Evolutionary conservation across 2,797 vertebrate genomes (phyloP).

Genomic region (Zalophus californianus): DNA sequence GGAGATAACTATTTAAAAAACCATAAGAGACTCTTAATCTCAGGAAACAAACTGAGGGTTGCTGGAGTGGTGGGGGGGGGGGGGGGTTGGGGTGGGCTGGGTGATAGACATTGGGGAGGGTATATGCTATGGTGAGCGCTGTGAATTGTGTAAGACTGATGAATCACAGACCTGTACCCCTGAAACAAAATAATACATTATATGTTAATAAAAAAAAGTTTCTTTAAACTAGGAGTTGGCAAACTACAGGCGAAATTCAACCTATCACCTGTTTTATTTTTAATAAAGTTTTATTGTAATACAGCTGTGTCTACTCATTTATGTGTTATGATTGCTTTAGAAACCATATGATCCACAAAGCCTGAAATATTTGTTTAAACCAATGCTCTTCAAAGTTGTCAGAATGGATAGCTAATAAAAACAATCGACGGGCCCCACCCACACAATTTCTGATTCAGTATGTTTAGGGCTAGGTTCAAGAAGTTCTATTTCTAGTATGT

Average conservation of each 20-base stretch:
- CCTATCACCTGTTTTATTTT: background rate
- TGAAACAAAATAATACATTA: no score
- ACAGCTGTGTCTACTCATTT: background rate
- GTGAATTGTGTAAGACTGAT: no score
- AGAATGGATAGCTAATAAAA: background rate
- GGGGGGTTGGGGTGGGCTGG: no score
- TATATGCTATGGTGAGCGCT: no score
- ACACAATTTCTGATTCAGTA: background rate
- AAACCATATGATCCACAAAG: background rate
- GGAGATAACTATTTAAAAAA: background rate
- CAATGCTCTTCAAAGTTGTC: background rate
- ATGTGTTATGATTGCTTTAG: background rate
- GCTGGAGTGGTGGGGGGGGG: no score
- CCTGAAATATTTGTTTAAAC: background rate
- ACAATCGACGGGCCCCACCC: no score
- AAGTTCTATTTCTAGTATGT: background rate
- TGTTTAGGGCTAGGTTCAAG: background rate
- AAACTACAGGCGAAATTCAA: background rate
- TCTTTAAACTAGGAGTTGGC: background rate
- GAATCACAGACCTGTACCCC: no score
- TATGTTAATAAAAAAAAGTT: background rate
- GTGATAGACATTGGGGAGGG: no score
- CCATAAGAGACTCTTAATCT: no score
- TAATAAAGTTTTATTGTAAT: background rate
- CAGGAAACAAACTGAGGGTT: no score